These are phyloP conservation scores for Brachyistius frenatus DNA, from an alignment of 2,113 vertebrate genomes.

Conservation along the genomic window DNA sequence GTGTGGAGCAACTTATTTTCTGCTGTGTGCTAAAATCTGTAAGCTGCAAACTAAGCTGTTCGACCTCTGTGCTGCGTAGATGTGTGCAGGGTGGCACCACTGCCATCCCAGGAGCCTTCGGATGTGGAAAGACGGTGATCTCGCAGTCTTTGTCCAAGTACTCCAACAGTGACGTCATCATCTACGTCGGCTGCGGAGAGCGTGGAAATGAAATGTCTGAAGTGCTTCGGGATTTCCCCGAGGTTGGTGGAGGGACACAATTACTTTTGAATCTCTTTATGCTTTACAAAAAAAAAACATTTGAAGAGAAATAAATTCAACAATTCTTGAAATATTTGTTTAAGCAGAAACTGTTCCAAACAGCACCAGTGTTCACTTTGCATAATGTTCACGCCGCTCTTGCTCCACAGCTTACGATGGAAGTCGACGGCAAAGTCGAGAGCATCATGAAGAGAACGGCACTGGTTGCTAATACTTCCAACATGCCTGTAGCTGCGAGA, in stretches of 20 bases:
- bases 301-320: background rate
- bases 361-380: background rate
- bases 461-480: constrained; percentile 96
- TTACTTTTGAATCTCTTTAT: background rate
- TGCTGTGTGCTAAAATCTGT: background rate
- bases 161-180: constrained; percentile 97
- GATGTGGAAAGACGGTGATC: constrained; percentile 99
- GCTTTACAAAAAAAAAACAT: background rate
- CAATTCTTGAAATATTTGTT: background rate
- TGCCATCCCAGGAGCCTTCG: constrained; percentile 97
- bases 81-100: constrained; percentile 98
- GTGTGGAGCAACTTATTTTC: background rate
- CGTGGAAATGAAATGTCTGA: constrained; percentile 99
- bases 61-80: constrained; percentile 59
- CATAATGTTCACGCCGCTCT: background rate
- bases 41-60: rapidly evolving
- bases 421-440: constrained; percentile 95
- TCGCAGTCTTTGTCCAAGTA: constrained; percentile 98
- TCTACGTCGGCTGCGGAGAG: constrained; percentile 97
- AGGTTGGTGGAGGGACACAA: constrained; percentile 84
- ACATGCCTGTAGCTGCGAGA: constrained; percentile 98
- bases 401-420: constrained; percentile 91
- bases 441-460: constrained; percentile 99
- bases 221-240: constrained; percentile 96
- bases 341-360: background rate